phyloP scores from a whole-genome alignment of 2,797 vertebrate genomes.

The Periparus ater region DNA sequence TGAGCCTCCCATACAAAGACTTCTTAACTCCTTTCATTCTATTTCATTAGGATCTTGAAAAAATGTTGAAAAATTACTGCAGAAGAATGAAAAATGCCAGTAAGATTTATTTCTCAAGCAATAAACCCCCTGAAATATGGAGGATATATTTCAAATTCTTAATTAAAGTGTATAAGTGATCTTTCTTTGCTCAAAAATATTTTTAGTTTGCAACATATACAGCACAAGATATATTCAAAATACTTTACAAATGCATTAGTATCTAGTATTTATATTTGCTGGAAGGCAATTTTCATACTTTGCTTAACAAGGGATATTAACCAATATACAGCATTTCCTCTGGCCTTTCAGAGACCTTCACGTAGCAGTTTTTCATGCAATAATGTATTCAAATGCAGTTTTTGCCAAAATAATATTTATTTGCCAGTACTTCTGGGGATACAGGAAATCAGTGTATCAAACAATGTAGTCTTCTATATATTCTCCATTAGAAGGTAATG shows the following conservation, averaged over 20 bases:
- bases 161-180: background rate
- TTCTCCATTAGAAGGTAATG: background rate
- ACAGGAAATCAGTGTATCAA: slow-evolving; percentile 20
- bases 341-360: background rate
- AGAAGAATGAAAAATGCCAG: slow-evolving; percentile 40
- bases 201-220: background rate
- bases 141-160: slow-evolving; percentile 10
- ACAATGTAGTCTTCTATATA: background rate
- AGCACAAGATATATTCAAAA: slow-evolving; percentile 3
- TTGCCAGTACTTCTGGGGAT: background rate
- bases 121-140: background rate
- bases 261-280: slow-evolving; percentile 49
- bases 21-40: background rate
- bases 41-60: slow-evolving; percentile 27
- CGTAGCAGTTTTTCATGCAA: slow-evolving; percentile 17
- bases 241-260: slow-evolving; percentile 15
- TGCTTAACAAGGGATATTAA: slow-evolving; percentile 9
- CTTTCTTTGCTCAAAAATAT: background rate
- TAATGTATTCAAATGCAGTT: slow-evolving; percentile 22
- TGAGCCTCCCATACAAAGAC: slow-evolving; percentile 27
- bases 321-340: slow-evolving; percentile 25
- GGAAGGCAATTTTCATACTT: slow-evolving; percentile 52
- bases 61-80: slow-evolving; percentile 32
- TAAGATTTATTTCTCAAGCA: slow-evolving; percentile 30
- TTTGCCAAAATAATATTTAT: slow-evolving; percentile 42